A percentile compares a stretch with the other conserved stretches of the same genome.
Evolutionary conservation across 1,140 invertebrate genomes (phyloP).

Genomic region (Formica selysi): DNA sequence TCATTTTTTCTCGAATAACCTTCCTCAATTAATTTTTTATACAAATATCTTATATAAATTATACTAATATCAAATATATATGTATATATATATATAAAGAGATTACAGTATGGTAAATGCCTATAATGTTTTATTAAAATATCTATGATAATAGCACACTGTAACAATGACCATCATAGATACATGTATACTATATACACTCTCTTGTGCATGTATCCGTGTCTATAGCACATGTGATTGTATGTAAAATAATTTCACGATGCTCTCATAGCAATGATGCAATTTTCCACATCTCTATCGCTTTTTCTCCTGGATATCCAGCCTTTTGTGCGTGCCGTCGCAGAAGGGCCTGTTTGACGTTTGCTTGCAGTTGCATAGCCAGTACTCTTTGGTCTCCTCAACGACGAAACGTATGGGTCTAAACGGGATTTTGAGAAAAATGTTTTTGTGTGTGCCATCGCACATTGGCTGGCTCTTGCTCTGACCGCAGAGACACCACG

Average conservation of each 20-base stretch:
- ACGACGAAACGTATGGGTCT: conserved; percentile 94
- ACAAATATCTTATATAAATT: too few species aligned
- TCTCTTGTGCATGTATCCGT: not conserved
- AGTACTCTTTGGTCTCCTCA: conserved; percentile 96
- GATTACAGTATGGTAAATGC: not conserved
- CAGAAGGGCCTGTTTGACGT: conserved; percentile 98
- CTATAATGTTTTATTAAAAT: conserved; percentile 15
- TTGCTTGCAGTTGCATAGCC: conserved; percentile 99
- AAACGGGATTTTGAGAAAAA: conserved; percentile 90
- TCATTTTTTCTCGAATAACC: not conserved
- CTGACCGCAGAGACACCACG: conserved; percentile 97
- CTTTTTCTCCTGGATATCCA: conserved; percentile 88
- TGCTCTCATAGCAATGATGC: conserved; percentile 44
- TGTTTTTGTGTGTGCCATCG: conserved; percentile 95
- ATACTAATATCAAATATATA: too few species aligned
- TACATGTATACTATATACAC: conserved; percentile 33
- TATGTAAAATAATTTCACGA: conserved; percentile 24
- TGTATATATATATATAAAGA: not conserved
- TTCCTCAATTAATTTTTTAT: not conserved
- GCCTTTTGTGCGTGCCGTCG: conserved; percentile 96
- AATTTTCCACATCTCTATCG: conserved; percentile 17
- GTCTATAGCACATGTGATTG: too few species aligned
- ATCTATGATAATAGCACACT: not conserved
- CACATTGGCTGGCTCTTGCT: conserved; percentile 98
- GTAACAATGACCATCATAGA: not conserved